Percentiles rank a stretch among this genome's conserved stretches.
These are phyloP conservation scores for Gryon sp. DNA, from an alignment of 1,140 invertebrate species.

Conservation along the genomic window DNA sequence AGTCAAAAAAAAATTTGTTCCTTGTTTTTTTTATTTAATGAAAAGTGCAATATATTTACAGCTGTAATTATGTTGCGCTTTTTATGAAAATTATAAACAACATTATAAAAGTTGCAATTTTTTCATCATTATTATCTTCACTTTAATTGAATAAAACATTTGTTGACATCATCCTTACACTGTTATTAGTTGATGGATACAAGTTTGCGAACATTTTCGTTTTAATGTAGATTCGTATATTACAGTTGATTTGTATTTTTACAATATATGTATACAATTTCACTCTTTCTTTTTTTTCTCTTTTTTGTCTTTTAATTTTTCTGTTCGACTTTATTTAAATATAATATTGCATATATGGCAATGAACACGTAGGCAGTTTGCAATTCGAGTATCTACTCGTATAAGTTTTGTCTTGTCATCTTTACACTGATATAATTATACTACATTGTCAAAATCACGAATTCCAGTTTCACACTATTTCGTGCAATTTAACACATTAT, in stretches of 20 bases:
- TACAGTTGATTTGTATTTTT: conserved; percentile 53
- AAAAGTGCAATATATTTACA: too few species aligned
- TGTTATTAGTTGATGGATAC: not conserved
- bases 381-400: conserved; percentile 64
- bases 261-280: conserved; percentile 61
- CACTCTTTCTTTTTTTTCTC: conserved; percentile 3
- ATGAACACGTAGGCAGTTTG: conserved; percentile 78
- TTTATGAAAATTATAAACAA: too few species aligned
- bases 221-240: conserved; percentile 46
- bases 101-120: too few species aligned
- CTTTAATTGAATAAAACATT: too few species aligned
- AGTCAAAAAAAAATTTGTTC: too few species aligned
- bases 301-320: conserved; percentile 1
- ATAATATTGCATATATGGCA: conserved; percentile 63
- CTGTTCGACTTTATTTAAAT: conserved; percentile 22
- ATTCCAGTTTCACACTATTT: conserved; percentile 29
- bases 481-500: conserved; percentile 15
- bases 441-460: conserved; percentile 43
- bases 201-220: conserved; percentile 17
- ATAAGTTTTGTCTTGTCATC: conserved; percentile 18
- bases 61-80: too few species aligned
- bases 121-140: too few species aligned
- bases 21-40: too few species aligned
- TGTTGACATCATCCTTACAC: conserved; percentile 27
- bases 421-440: conserved; percentile 51